Percentiles rank a stretch among this genome's conserved stretches.
Conservation (phyloP, 2,888 invertebrate genomes). For the Aphidoletes aphidimyza region DNA sequence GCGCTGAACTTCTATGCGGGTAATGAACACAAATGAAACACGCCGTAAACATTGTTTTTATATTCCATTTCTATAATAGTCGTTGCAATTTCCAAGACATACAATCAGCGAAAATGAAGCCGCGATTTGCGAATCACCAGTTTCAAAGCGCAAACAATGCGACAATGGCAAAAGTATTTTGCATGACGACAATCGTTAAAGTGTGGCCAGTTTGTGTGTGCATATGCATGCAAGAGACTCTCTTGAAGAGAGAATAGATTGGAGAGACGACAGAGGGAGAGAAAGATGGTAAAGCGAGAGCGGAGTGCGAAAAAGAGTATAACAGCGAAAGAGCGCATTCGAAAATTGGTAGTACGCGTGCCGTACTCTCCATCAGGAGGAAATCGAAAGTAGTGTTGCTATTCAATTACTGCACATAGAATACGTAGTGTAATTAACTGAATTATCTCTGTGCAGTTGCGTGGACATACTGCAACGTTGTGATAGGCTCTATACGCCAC, state of each 20-base stretch:
- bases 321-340: neutral
- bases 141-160: neutral
- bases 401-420: constrained; percentile 3
- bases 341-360: neutral
- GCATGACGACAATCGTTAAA: neutral
- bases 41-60: neutral
- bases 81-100: neutral
- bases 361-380: constrained; percentile 11
- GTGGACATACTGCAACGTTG: neutral
- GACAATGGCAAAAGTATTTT: neutral
- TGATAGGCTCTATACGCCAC: neutral
- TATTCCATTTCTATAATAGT: neutral
- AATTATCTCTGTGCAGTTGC: constrained; percentile 18
- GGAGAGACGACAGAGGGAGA: too few species aligned
- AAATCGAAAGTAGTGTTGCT: constrained; percentile 18
- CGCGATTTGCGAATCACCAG: too few species aligned
- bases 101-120: too few species aligned
- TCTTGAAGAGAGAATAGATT: neutral
- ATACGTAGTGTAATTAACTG: neutral
- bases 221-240: neutral
- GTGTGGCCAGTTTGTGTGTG: neutral
- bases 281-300: too few species aligned
- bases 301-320: neutral
- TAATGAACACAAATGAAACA: neutral
- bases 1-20: neutral